Evolutionary conservation across 1,140 invertebrate species (phyloP), one percentile per base, ranked within the genome.

Genomic region (Drosophila obscura): DNA sequence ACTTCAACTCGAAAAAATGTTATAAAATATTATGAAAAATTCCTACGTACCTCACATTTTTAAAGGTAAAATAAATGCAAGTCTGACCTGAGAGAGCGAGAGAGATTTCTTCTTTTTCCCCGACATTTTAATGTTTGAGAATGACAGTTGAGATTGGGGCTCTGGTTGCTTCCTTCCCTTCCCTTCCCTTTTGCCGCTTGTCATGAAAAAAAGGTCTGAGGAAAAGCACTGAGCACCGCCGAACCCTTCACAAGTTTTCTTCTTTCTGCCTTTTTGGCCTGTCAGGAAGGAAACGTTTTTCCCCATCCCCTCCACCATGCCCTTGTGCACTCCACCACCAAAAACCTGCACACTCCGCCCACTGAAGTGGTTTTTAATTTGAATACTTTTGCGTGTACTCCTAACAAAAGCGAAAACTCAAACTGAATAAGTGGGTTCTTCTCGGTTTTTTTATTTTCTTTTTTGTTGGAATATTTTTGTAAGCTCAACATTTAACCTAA

Each of bases 341-440:
- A 57, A 57, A 57, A 57, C 43, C 66, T 62, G 60, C 8, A 35
- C 62, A 66, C 58, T 76, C 63, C 63, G 67, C 57, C 59, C 52
- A 57, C 71, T 79, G 26, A 73, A 88, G 83, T 88, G 63, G 75
- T 76, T 88, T 87, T 88, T 88, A 88, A 88, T 88, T 88, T 87
- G 75, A 87, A 87, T 87, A 88, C 75, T 88, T 84, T 73, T 65
- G 75, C 60, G 56, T 71, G 59, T 55, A 57, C 24, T 64, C 24
- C 26, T 22, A 35, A 49, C 22, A 44, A 31, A 39, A 50, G 28
- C 2, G 15, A 46, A 53, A 19, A 53, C 31, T 53, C 51, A 28
- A 61, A 41, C 16, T 19, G 22, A 44, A 49, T 49, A 41, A 56
- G 45, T 35, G 59, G 50, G 60, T 51, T 19, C 15, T 44, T 71